Percentiles rank a stretch among this genome's conserved stretches.
These are phyloP conservation scores for Nymphalis c-album DNA, from an alignment of 2,888 invertebrate genomes.

Conservation along the genomic window DNA sequence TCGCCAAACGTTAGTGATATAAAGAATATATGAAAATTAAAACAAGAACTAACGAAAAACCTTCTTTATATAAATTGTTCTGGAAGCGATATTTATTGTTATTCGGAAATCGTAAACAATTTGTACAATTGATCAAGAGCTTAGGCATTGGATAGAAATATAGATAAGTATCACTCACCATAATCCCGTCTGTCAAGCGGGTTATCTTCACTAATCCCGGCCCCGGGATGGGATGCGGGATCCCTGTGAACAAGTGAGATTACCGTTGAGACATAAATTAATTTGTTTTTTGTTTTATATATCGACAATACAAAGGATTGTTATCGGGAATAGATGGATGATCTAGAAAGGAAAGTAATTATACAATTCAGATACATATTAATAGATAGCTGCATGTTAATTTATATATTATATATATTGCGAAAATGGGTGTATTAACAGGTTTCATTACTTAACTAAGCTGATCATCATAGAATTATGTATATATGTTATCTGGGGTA, in stretches of 20 bases:
- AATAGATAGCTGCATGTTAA: too few species aligned
- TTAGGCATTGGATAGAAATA: conserved; percentile 30
- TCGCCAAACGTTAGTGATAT: too few species aligned
- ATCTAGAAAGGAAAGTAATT: too few species aligned
- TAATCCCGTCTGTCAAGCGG: conserved; percentile 49
- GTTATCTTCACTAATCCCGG: conserved; percentile 45
- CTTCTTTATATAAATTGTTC: background rate
- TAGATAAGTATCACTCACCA: conserved; percentile 52
- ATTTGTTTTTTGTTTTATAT: conserved; percentile 26
- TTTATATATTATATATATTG: too few species aligned
- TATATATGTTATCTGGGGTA: too few species aligned
- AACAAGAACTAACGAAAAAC: background rate
- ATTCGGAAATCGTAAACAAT: conserved; percentile 19
- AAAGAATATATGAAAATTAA: background rate
- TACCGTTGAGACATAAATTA: conserved; percentile 32
- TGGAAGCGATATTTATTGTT: background rate
- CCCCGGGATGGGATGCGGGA: conserved; percentile 42
- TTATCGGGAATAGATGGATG: background rate
- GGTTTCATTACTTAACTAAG: too few species aligned
- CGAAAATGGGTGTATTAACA: too few species aligned
- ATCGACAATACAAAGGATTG: conserved; percentile 6
- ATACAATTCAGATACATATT: too few species aligned
- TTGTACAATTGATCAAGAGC: conserved; percentile 23
- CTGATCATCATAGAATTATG: too few species aligned
- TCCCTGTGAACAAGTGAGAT: conserved; percentile 47